These are phyloP conservation scores for Telenomus remus DNA, from an alignment of 1,140 invertebrate genomes.

Conservation along the genomic window DNA sequence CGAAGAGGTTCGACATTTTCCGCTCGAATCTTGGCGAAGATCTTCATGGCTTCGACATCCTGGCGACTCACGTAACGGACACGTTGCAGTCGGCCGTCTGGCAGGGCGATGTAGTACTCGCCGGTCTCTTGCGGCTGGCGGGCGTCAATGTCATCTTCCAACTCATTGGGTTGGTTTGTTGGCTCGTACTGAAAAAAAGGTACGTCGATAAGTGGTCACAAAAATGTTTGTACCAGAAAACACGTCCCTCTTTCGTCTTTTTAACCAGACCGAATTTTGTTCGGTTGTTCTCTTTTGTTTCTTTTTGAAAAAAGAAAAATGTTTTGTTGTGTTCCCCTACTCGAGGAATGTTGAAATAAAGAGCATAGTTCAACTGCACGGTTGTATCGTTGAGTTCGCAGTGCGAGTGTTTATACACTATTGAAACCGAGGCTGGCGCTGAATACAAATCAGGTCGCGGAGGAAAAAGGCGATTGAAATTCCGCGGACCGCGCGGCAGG, in stretches of 20 bases:
- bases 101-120: constrained; percentile 76
- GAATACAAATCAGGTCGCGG: constrained; percentile 66
- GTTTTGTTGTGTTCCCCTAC: background rate
- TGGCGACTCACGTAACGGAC: constrained; percentile 75
- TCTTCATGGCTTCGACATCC: constrained; percentile 76
- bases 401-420: constrained; percentile 59
- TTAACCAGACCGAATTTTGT: too few relatives aligned
- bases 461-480: constrained; percentile 62
- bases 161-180: constrained; percentile 67
- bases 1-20: constrained; percentile 76
- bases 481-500: constrained; percentile 44
- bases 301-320: background rate
- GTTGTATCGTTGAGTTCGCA: constrained; percentile 61
- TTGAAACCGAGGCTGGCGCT: constrained; percentile 67
- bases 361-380: constrained; percentile 15
- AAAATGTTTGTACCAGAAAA: too few relatives aligned
- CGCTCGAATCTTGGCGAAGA: constrained; percentile 75
- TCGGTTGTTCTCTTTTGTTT: too few relatives aligned
- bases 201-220: too few relatives aligned
- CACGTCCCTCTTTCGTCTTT: too few relatives aligned
- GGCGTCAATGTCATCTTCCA: constrained; percentile 65
- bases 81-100: constrained; percentile 75
- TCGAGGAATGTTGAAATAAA: too few relatives aligned
- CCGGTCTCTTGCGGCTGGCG: constrained; percentile 68
- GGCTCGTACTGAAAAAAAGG: constrained; percentile 62